Conservation (phyloP, 1,140 invertebrate species). For the Coptotermes formosanus region DNA sequence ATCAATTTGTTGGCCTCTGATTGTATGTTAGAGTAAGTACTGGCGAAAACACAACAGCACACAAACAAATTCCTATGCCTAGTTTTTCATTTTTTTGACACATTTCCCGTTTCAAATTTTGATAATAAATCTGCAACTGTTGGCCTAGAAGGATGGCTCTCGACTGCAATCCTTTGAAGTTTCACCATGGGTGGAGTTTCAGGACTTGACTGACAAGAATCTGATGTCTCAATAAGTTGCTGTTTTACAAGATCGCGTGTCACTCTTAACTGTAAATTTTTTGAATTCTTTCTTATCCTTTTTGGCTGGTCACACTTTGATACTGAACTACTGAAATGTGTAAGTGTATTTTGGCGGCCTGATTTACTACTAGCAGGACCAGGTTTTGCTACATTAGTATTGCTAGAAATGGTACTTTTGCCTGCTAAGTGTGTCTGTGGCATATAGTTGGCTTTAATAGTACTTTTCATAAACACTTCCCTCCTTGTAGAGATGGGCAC, state of each 20-base stretch:
- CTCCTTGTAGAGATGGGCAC: neutral
- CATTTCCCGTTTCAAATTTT: neutral
- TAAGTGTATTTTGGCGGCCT: neutral
- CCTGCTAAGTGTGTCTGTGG: neutral
- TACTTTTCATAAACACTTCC: neutral
- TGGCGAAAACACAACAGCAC: too few relatives aligned
- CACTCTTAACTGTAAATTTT: slow-evolving; percentile 17
- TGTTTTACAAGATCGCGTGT: slow-evolving; percentile 9
- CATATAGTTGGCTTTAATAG: neutral
- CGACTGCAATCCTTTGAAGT: neutral
- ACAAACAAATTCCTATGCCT: too few relatives aligned
- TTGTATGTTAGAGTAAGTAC: too few relatives aligned
- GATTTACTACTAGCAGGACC: neutral
- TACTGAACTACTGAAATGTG: neutral
- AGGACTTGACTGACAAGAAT: slow-evolving; percentile 18
- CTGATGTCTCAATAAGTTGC: neutral
- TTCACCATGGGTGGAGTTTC: slow-evolving; percentile 21
- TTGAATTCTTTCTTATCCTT: slow-evolving; percentile 17
- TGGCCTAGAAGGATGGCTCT: neutral
- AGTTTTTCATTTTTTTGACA: neutral
- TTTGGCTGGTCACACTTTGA: neutral
- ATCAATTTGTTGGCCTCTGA: too few relatives aligned
- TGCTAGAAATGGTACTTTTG: neutral
- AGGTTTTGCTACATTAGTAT: neutral
- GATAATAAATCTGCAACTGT: neutral